These are phyloP conservation scores for Eremobia ochroleuca DNA, from an alignment of 2,888 invertebrate genomes.

Conservation along the genomic window DNA sequence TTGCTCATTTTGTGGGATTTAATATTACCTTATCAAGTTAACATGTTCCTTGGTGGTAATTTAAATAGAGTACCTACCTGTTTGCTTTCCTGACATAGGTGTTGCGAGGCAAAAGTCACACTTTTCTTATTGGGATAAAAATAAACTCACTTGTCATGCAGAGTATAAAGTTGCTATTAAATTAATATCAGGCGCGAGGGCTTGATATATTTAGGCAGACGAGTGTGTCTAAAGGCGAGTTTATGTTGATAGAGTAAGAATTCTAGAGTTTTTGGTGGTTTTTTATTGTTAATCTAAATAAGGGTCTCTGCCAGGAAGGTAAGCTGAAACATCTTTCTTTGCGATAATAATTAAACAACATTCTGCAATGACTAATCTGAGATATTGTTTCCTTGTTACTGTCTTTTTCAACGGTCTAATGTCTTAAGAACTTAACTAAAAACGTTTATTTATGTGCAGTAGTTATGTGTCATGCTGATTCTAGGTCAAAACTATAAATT, in stretches of 20 bases:
- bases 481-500: neutral
- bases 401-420: neutral
- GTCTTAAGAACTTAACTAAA: neutral
- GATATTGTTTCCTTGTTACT: neutral
- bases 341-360: neutral
- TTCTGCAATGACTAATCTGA: neutral
- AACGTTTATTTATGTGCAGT: neutral
- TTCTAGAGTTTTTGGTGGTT: neutral
- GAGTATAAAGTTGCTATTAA: conserved; percentile 31
- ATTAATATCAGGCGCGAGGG: conserved; percentile 44
- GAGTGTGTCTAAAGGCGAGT: conserved; percentile 14
- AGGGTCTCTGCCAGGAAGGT: neutral
- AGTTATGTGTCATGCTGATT: neutral
- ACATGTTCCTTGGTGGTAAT: neutral
- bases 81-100: neutral
- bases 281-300: no score
- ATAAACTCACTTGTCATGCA: conserved; percentile 27
- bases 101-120: neutral
- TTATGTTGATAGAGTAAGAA: neutral
- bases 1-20: conserved; percentile 24
- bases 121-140: conserved; percentile 10
- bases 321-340: neutral
- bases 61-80: neutral
- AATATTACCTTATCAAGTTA: conserved; percentile 11
- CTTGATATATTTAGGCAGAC: conserved; percentile 17